These are phyloP conservation scores for Leucania comma DNA, from an alignment of 2,888 invertebrate species.

Conservation along the genomic window DNA sequence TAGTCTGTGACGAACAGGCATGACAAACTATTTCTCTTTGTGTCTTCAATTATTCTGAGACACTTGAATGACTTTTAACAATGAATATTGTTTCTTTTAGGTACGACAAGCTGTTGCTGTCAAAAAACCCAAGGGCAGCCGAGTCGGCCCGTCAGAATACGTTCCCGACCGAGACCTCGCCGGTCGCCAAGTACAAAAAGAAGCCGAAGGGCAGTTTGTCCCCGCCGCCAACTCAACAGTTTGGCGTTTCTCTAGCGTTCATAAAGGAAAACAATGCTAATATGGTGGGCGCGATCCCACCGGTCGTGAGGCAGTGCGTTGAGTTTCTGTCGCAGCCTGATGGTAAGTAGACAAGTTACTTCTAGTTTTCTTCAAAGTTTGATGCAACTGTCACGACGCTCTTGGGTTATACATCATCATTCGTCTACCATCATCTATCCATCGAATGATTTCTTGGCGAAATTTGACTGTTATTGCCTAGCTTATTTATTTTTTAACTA, in stretches of 20 bases:
- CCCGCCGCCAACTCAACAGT: constrained; percentile 95
- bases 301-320: constrained; percentile 97
- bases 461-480: background rate
- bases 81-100: constrained; percentile 80
- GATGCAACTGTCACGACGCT: background rate
- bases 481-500: background rate
- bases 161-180: constrained; percentile 47
- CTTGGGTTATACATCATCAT: background rate
- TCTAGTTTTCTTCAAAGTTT: background rate
- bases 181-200: constrained; percentile 53
- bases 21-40: background rate
- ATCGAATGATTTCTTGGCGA: background rate
- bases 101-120: constrained; percentile 94
- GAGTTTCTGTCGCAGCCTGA: constrained; percentile 97
- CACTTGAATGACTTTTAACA: constrained; percentile 1
- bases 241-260: constrained; percentile 97
- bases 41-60: background rate
- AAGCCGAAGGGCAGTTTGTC: constrained; percentile 68
- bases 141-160: constrained; percentile 71
- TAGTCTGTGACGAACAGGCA: constrained; percentile 7
- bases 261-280: constrained; percentile 96
- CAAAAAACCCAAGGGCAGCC: constrained; percentile 88
- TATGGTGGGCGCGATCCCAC: constrained; percentile 96
- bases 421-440: background rate
- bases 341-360: constrained; percentile 89